These are phyloP conservation scores for Menidia menidia DNA, from an alignment of 2,797 vertebrate species.

Conservation along the genomic window DNA sequence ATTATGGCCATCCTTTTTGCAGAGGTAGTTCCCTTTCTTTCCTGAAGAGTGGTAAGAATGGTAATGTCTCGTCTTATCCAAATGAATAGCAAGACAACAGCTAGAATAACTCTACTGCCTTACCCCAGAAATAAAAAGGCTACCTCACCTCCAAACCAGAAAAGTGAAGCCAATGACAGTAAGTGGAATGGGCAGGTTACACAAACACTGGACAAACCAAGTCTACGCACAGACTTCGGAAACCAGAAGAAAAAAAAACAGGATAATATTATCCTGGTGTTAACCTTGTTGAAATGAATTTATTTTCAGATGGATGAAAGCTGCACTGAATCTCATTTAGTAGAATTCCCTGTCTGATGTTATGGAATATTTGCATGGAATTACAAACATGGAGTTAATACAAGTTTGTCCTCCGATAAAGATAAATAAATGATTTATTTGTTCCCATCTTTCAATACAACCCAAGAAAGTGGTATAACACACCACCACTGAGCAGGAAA, in stretches of 20 bases:
- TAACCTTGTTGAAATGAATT: too few species aligned
- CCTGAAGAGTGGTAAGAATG: background rate
- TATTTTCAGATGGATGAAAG: background rate
- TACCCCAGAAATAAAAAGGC: too few species aligned
- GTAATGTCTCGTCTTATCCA: background rate
- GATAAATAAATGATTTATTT: background rate
- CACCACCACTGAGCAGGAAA: background rate
- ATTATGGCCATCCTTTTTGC: too few species aligned
- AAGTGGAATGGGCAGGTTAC: background rate
- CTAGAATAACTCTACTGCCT: too few species aligned
- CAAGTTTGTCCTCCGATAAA: background rate
- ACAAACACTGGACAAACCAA: background rate
- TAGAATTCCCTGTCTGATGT: background rate
- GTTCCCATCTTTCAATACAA: too few species aligned
- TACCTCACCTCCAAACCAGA: too few species aligned
- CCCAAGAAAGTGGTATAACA: too few species aligned
- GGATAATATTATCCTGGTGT: too few species aligned
- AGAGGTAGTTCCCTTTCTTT: background rate
- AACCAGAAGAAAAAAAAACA: too few species aligned
- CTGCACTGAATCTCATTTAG: background rate
- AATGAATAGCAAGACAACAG: background rate
- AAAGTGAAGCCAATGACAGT: background rate
- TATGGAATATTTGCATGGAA: background rate
- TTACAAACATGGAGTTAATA: background rate
- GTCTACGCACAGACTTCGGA: background rate